Base-by-base conservation (phyloP, 1,140 invertebrate species). In the Papilio aristodemus region DNA sequence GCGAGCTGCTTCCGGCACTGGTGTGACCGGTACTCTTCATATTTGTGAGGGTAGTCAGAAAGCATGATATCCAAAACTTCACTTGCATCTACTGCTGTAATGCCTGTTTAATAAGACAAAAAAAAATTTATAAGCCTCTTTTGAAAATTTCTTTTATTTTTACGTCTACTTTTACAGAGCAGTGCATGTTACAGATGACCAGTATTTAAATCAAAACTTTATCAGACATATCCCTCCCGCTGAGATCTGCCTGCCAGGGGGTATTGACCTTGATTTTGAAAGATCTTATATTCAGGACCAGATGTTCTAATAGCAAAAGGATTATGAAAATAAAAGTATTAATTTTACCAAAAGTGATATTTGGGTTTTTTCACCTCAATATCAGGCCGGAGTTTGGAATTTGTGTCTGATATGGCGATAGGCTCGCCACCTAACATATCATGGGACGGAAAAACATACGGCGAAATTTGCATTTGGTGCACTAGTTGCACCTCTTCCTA, bases 41-140 rank as follows among this genome's bases (percentile, higher is more conserved):
- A 99, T 85, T 99, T 98, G 58, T 96, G 96, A 22, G 97, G 97
- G 91, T 98, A 99, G 89, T 99, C 98, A 60, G 95, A 95, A 72
- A 95, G 96, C 97, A 99, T 98, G 37, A 99, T 95, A 81, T 99
- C 98, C 72, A 98, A 90, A 22, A 99, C 97, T 88, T 99, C 98
- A 32, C 96, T 95, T 77, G 96, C 97, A 74, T 95, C 95, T 5
- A 99, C 93, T 4, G 97, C 97, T 13, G 98, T 99, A 69, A 99
- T 93, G 79, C 98, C 97, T 94, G 19, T 13, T 54, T 32, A 32
- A 32, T 6, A 32, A 32, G 27, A 3, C 27, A 32, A 3, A 32
- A 32, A 32, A 32, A 32, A 3, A n/a, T n/a, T n/a, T n/a, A n/a
- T n/a, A n/a, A n/a, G n/a, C n/a, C n/a, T n/a, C n/a, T n/a, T n/a